Evolutionary conservation across 2,797 vertebrate genomes (phyloP).

Genomic region (Rallus crepitans): DNA sequence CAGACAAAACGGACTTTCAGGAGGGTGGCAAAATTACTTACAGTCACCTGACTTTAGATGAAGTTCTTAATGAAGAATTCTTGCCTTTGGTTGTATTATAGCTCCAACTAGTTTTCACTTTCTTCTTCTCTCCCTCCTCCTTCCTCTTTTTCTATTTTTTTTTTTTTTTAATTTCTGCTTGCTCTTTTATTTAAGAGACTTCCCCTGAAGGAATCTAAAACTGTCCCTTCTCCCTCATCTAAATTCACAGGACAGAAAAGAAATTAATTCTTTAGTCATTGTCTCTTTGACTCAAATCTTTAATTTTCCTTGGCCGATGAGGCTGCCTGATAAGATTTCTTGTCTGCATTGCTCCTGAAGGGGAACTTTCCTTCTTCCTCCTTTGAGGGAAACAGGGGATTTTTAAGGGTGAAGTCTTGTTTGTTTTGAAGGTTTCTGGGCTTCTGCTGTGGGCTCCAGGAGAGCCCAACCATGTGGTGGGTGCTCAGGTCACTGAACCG

Average conservation of each 20-base stretch:
- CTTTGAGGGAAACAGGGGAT: background rate
- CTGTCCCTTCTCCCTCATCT: background rate
- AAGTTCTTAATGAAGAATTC: slow-evolving; percentile 13
- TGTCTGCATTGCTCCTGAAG: background rate
- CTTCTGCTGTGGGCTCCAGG: background rate
- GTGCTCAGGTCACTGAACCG: background rate
- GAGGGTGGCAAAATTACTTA: background rate
- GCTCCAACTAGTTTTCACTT: slow-evolving; percentile 10
- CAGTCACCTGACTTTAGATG: background rate
- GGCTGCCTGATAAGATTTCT: background rate
- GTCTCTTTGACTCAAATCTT: background rate
- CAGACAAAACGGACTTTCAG: background rate
- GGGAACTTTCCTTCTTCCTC: background rate
- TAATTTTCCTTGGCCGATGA: background rate
- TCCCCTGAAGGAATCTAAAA: background rate
- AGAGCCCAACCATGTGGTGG: background rate
- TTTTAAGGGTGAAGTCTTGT: background rate
- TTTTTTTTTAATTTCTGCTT: too few relatives aligned
- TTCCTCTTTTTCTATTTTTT: background rate
- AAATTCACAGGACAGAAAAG: background rate
- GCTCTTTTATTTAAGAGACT: background rate
- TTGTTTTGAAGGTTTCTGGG: background rate
- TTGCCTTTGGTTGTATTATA: background rate
- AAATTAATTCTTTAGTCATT: background rate
- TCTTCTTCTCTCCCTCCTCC: background rate